These are phyloP conservation scores for Plectropomus leopardus DNA, from an alignment of 2,113 vertebrate species.

Conservation along the genomic window DNA sequence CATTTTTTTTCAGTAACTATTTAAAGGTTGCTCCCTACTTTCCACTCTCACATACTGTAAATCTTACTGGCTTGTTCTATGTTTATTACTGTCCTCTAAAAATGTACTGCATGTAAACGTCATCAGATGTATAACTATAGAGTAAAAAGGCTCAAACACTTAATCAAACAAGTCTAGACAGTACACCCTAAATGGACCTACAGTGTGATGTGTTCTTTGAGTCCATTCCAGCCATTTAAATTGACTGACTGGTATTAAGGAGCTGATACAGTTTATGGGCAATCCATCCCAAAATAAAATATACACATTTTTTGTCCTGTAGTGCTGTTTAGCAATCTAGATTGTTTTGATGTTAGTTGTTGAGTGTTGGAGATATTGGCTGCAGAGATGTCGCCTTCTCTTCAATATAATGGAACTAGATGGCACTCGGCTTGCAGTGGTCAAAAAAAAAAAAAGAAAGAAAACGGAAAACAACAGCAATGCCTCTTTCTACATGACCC, in stretches of 20 bases:
- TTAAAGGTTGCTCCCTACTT: background rate
- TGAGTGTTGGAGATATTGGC: no score
- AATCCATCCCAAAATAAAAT: no score
- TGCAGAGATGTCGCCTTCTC: no score
- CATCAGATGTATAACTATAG: background rate
- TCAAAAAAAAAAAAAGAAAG: no score
- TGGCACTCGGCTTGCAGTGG: no score
- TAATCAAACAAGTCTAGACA: background rate
- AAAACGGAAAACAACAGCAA: no score
- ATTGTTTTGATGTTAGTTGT: no score
- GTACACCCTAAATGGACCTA: background rate
- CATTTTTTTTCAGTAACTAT: background rate
- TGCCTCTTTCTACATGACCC: no score
- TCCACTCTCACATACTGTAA: background rate
- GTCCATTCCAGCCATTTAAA: background rate
- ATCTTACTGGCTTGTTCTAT: background rate
- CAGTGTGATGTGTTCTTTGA: background rate
- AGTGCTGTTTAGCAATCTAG: no score
- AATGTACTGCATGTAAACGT: background rate
- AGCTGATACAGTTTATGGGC: background rate
- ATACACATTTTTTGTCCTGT: no score
- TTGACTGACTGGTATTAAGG: background rate
- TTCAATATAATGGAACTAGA: no score
- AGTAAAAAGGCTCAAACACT: background rate
- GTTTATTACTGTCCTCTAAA: background rate